Evolutionary conservation across 1,140 invertebrate genomes (phyloP), one percentile per base, ranked within the genome.

Genomic region (Nebria ingens): DNA sequence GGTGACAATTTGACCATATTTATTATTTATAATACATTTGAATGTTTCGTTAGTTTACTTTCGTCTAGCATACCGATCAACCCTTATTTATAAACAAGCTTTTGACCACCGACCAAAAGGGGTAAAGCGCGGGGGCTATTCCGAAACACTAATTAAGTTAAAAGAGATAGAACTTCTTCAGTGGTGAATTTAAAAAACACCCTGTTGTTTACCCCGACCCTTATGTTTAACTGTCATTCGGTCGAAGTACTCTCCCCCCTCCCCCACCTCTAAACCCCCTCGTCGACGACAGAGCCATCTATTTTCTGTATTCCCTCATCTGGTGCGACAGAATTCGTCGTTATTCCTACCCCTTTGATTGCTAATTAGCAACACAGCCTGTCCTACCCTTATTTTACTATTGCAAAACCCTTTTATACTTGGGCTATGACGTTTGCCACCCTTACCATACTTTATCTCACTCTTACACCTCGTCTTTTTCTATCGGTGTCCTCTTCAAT

Each of bases 331-430:
- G 40, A 45, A 45, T 45, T 45, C 17, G 40, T 17, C 40, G 40
- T 45, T 45, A 45, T 45, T 45, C 17, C 40, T 12, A 45, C 40
- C 40, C 40, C 40, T 45, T 45, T 45, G 40, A 45, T 45, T 45
- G 40, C 40, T 45, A 45, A 45, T 45, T 45, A 45, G 40, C 17
- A 45, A 3, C 3, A 45, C 40, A 4, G 40, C 9, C 17, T 45
- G 40, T 45, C 40, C 40, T 45, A 45, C 40, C 40, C 40, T 45
- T 45, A 45, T 45, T 45, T 45, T 45, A 45, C 40, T 45, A 45
- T 45, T 45, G 40, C 40, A 4, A 45, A n/a, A 45, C 40, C 40
- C 40, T 45, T 45, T 45, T 45, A 45, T 45, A 45, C 40, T 45
- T 45, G 17, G 40, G 40, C 40, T 45, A 45, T 45, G 40, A 45